Conservation (phyloP, 1,140 invertebrate genomes). For the Scaptomyza graminum region DNA sequence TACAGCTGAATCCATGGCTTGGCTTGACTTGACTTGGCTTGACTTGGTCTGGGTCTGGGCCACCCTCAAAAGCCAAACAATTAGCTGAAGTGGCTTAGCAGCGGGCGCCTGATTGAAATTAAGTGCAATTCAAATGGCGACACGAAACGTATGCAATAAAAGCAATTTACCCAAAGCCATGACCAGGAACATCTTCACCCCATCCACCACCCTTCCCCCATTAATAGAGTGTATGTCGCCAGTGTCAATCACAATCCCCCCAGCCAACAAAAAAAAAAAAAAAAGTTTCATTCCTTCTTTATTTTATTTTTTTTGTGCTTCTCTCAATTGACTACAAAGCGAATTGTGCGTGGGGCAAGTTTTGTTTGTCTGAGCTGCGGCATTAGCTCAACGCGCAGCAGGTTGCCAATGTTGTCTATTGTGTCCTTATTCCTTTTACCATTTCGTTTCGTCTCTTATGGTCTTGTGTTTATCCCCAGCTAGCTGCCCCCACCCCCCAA, state of each 20-base stretch:
- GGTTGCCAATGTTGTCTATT: constrained; percentile 75
- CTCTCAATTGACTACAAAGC: constrained; percentile 52
- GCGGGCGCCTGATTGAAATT: constrained; percentile 79
- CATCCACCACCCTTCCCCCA: background rate
- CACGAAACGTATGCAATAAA: constrained; percentile 78
- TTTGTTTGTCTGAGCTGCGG: constrained; percentile 75
- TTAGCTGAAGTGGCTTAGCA: constrained; percentile 78
- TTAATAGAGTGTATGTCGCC: constrained; percentile 41
- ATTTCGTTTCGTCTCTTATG: constrained; percentile 24
- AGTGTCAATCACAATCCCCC: constrained; percentile 22
- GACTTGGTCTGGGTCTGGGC: background rate
- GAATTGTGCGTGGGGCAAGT: constrained; percentile 34
- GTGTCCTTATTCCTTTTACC: constrained; percentile 40
- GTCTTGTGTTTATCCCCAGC: constrained; percentile 8
- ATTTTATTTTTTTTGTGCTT: constrained; percentile 4
- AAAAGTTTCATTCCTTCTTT: constrained; percentile 18
- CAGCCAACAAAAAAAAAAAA: constrained; percentile 13
- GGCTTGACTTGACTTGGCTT: background rate
- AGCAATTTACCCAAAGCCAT: constrained; percentile 76
- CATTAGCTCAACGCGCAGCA: constrained; percentile 70
- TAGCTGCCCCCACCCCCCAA: constrained; percentile 3
- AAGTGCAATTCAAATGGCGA: constrained; percentile 79
- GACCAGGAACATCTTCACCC: constrained; percentile 5
- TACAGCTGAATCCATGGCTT: constrained; percentile 1
- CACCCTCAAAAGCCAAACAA: constrained; percentile 66